Conservation (phyloP, 2,113 vertebrate genomes). For the Oncorhynchus tshawytscha region DNA sequence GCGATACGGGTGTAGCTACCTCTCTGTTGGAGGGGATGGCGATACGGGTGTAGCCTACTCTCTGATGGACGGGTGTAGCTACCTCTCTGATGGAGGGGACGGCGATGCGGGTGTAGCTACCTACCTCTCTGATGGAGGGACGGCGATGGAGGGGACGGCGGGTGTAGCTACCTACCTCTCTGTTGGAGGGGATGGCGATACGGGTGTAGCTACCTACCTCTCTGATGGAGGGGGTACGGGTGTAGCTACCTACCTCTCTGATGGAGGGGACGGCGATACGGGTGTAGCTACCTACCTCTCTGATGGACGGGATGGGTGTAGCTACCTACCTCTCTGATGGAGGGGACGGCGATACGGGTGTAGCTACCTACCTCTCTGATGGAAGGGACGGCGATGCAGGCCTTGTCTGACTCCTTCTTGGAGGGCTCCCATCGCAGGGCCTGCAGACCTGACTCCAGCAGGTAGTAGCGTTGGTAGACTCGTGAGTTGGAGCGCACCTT, state of each 20-base stretch:
- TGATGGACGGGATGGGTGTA: constrained; percentile 75
- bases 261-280: constrained; percentile 83
- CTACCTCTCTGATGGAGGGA: constrained; percentile 64
- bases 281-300: constrained; percentile 31
- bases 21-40: no score
- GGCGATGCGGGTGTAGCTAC: no score
- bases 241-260: no score
- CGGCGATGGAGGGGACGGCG: constrained; percentile 86
- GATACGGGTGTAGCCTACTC: no score
- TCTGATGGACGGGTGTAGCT: no score
- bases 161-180: constrained; percentile 31
- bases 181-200: constrained; percentile 79
- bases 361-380: constrained; percentile 81
- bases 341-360: constrained; percentile 83
- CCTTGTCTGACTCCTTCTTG: constrained; percentile 94
- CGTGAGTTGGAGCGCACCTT: constrained; percentile 91
- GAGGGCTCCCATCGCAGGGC: constrained; percentile 92
- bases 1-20: no score
- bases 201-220: constrained; percentile 56
- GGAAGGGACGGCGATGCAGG: constrained; percentile 84
- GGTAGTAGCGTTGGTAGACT: constrained; percentile 88
- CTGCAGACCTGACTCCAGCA: constrained; percentile 89
- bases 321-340: constrained; percentile 36
- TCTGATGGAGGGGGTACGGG: constrained; percentile 79
- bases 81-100: no score